Evolutionary conservation across 2,113 vertebrate species (phyloP).

Genomic region (Columbina picui): DNA sequence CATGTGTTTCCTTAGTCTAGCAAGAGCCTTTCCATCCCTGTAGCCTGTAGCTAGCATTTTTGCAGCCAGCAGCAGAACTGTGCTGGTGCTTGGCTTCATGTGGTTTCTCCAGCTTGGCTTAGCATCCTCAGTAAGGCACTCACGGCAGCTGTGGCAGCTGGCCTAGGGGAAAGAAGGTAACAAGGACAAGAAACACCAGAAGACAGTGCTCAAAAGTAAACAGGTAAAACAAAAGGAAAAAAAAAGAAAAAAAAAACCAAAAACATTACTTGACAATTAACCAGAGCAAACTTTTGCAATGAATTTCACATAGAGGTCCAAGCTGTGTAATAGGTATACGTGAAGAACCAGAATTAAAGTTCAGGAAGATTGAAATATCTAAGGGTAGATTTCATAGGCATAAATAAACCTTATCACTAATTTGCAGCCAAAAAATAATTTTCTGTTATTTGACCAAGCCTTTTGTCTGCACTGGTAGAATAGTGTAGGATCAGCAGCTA

Average conservation of each 20-base stretch:
- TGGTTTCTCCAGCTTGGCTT: not conserved
- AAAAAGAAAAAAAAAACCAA: not conserved
- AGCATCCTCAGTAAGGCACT: not conserved
- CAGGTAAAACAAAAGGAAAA: not conserved
- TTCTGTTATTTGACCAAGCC: not conserved
- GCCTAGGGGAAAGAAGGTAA: not conserved
- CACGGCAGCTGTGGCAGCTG: not conserved
- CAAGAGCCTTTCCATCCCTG: not conserved
- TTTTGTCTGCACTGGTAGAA: not conserved
- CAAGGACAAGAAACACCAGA: not conserved
- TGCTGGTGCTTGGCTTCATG: not conserved
- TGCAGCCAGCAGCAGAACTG: not conserved
- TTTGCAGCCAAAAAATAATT: not conserved
- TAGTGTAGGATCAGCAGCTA: not conserved
- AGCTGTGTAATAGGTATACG: not conserved
- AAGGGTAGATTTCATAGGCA: not conserved
- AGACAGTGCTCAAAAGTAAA: not conserved
- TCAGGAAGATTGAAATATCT: not conserved
- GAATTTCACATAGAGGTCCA: not conserved
- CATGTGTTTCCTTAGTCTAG: not conserved
- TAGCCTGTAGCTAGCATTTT: not conserved
- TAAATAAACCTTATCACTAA: not conserved
- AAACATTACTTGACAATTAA: not conserved
- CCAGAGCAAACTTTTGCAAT: not conserved
- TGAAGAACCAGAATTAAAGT: not conserved